Evolutionary conservation across 2,113 vertebrate genomes (phyloP).

Genomic region (Empidonax alnorum): DNA sequence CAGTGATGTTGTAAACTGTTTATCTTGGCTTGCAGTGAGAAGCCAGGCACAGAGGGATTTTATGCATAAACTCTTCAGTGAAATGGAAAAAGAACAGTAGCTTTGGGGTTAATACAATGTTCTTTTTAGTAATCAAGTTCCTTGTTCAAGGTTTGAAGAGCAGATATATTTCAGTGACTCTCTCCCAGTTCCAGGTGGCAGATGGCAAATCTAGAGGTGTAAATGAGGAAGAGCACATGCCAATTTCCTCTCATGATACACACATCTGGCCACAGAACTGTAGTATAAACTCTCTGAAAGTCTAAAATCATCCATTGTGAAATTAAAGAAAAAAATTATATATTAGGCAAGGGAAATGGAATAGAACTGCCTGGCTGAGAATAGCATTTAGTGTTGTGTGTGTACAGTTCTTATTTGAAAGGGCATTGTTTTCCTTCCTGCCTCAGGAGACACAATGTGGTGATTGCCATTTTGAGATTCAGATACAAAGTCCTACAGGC

Average conservation of each 20-base stretch:
- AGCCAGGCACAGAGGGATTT: not conserved
- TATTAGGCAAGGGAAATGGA: not conserved
- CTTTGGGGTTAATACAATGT: not conserved
- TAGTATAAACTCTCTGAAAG: not conserved
- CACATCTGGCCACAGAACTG: not conserved
- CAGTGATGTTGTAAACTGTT: not conserved
- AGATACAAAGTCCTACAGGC: not conserved
- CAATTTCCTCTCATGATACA: not conserved
- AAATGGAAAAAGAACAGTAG: not conserved
- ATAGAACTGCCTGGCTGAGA: not conserved
- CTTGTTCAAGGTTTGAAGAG: not conserved
- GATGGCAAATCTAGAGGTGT: constrained; percentile 2
- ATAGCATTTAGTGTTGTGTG: not conserved
- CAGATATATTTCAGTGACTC: not conserved
- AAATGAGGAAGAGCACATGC: not conserved
- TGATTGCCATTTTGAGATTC: not conserved
- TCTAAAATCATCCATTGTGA: not conserved
- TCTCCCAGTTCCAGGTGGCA: not conserved
- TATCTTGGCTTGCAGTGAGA: not conserved
- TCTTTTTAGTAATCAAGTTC: not conserved
- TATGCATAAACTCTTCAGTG: not conserved
- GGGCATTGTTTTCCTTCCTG: not conserved
- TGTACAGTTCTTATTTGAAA: not conserved
- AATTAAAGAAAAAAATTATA: not conserved
- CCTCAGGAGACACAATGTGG: not conserved